Conservation (phyloP, 2,113 vertebrate species). For the Etheostoma spectabile region DNA sequence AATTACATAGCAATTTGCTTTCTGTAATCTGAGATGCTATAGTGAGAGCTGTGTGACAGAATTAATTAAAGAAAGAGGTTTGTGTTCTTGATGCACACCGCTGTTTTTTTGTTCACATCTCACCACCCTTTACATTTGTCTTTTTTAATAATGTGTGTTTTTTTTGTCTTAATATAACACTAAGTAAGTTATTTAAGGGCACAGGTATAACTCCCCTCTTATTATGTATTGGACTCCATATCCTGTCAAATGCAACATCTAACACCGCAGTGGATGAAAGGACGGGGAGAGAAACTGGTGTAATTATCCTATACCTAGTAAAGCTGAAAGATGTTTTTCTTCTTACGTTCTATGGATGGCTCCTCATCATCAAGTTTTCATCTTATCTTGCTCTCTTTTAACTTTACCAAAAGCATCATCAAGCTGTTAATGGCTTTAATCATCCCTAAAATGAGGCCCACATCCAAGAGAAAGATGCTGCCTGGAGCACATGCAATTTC, state of each 20-base stretch:
- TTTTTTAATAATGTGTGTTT: constrained; percentile 44
- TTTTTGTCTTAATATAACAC: constrained; percentile 36
- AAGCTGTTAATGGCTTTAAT: constrained; percentile 67
- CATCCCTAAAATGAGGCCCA: constrained; percentile 60
- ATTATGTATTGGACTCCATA: constrained; percentile 38
- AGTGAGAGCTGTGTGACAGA: constrained; percentile 49
- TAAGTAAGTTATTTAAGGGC: constrained; percentile 6
- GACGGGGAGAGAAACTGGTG: not conserved
- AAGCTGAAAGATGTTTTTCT: constrained; percentile 35
- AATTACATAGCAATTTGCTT: constrained; percentile 80
- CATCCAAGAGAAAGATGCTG: constrained; percentile 40
- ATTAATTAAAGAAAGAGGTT: constrained; percentile 67
- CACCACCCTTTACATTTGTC: constrained; percentile 20
- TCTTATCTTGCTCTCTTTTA: constrained; percentile 63
- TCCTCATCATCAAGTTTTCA: constrained; percentile 57
- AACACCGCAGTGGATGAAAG: constrained; percentile 46
- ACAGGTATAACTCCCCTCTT: constrained; percentile 33
- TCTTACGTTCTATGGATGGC: constrained; percentile 44
- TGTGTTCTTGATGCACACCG: constrained; percentile 40
- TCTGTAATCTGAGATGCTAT: constrained; percentile 76
- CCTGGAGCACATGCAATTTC: constrained; percentile 21
- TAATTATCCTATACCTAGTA: constrained; percentile 68
- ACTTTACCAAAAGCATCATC: constrained; percentile 53
- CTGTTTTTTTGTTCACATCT: constrained; percentile 42
- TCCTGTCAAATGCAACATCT: constrained; percentile 41